Conservation (phyloP, 2,113 vertebrate species). For the Tyto alba region DNA sequence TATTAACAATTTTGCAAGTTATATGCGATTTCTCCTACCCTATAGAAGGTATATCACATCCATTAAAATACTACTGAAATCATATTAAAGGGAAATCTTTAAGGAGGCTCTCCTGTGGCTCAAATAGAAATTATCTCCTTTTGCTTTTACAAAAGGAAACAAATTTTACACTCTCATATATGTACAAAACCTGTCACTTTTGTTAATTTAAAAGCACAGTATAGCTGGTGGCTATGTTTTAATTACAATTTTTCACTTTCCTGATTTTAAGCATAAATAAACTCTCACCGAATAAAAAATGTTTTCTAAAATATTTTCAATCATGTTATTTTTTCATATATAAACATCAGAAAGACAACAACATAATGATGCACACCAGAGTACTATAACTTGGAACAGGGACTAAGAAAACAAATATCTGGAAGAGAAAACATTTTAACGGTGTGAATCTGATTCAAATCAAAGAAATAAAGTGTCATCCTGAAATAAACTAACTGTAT, state of each 20-base stretch:
- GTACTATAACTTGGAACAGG: not conserved
- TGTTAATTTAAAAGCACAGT: not conserved
- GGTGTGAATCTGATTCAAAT: not conserved
- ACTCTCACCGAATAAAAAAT: not conserved
- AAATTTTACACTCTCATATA: not conserved
- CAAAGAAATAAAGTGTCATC: not conserved
- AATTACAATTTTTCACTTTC: not conserved
- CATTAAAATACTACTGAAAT: not conserved
- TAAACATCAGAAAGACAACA: not conserved
- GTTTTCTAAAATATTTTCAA: not conserved
- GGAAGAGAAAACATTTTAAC: not conserved
- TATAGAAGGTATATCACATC: not conserved
- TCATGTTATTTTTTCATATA: not conserved
- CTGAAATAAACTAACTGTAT: not conserved
- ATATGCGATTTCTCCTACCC: not conserved
- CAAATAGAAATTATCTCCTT: not conserved
- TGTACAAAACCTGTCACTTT: not conserved
- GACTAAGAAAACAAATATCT: not conserved
- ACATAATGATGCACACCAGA: not conserved
- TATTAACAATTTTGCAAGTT: not conserved
- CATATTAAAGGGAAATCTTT: not conserved
- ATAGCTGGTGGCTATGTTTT: not conserved
- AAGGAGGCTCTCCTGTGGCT: not conserved
- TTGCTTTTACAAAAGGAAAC: not conserved
- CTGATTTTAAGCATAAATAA: not conserved